Conservation (phyloP, 2,888 invertebrate species). For the Phasia obesa region DNA sequence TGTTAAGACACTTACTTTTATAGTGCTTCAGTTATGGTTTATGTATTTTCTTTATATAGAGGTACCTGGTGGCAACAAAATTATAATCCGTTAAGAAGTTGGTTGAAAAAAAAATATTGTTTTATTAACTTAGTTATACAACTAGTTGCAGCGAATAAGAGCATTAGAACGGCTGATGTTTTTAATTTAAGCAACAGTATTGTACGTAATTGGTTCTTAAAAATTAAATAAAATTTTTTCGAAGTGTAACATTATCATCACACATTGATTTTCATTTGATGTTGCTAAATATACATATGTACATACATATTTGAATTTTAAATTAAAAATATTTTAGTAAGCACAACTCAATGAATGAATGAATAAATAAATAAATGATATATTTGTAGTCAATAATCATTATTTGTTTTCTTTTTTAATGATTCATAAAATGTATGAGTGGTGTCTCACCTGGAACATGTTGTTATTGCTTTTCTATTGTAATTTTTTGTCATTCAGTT, state of each 20-base stretch:
- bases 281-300: too few species aligned
- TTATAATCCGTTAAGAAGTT: too few species aligned
- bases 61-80: too few species aligned
- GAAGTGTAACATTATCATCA: conserved; percentile 25
- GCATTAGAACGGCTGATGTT: too few species aligned
- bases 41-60: too few species aligned
- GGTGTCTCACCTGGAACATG: conserved; percentile 48
- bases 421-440: conserved; percentile 46
- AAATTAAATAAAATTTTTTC: conserved; percentile 23
- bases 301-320: conserved; percentile 34
- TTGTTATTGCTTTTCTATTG: conserved; percentile 2
- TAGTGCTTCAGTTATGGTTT: too few species aligned
- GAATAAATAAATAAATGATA: conserved; percentile 20
- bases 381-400: neutral
- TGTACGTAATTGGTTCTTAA: too few species aligned
- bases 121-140: too few species aligned
- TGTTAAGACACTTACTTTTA: too few species aligned
- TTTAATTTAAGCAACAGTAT: too few species aligned
- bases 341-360: conserved; percentile 40
- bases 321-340: conserved; percentile 13
- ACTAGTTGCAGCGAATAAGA: too few species aligned
- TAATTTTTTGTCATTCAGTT: conserved; percentile 14
- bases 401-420: conserved; percentile 9
- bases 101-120: too few species aligned
- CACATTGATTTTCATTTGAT: neutral